These are phyloP conservation scores for Drosophila gaucha DNA, from an alignment of 2,888 invertebrate species.

Conservation along the genomic window DNA sequence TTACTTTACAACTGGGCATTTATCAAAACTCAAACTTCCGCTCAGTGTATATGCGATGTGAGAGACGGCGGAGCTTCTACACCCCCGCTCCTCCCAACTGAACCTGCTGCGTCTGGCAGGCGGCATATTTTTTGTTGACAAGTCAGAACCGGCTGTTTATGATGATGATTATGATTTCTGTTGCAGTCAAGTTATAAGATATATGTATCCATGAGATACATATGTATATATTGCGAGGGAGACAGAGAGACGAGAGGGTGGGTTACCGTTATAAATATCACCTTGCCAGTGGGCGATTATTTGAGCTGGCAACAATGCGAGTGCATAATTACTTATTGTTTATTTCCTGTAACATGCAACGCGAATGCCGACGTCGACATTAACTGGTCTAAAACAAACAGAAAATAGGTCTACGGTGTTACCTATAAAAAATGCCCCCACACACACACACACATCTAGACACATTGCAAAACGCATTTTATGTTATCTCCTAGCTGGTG, in stretches of 20 bases:
- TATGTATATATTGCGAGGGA: too few species aligned
- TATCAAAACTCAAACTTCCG: slow-evolving; percentile 72
- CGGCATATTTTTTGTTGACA: slow-evolving; percentile 65
- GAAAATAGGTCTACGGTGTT: slow-evolving; percentile 45
- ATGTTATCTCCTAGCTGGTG: slow-evolving; percentile 51
- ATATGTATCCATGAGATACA: slow-evolving; percentile 36
- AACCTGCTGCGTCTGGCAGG: slow-evolving; percentile 21
- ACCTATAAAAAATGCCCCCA: slow-evolving; percentile 44
- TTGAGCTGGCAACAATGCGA: slow-evolving; percentile 38
- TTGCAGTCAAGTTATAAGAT: slow-evolving; percentile 32
- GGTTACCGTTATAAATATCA: slow-evolving; percentile 53
- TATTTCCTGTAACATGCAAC: slow-evolving; percentile 75
- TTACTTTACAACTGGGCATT: slow-evolving; percentile 19
- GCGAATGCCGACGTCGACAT: slow-evolving; percentile 44
- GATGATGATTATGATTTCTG: slow-evolving; percentile 67
- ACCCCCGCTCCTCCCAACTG: neutral
- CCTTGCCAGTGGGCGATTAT: slow-evolving; percentile 36
- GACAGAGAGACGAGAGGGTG: slow-evolving; percentile 4
- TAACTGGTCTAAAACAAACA: slow-evolving; percentile 54
- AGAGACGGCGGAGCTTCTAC: slow-evolving; percentile 2
- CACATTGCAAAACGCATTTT: slow-evolving; percentile 75
- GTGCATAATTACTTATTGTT: slow-evolving; percentile 73
- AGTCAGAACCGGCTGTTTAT: slow-evolving; percentile 52
- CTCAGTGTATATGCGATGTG: slow-evolving; percentile 56
- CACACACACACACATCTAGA: neutral